phyloP scores from a whole-genome alignment of 2,797 vertebrate genomes.

The Hirundo rustica region DNA sequence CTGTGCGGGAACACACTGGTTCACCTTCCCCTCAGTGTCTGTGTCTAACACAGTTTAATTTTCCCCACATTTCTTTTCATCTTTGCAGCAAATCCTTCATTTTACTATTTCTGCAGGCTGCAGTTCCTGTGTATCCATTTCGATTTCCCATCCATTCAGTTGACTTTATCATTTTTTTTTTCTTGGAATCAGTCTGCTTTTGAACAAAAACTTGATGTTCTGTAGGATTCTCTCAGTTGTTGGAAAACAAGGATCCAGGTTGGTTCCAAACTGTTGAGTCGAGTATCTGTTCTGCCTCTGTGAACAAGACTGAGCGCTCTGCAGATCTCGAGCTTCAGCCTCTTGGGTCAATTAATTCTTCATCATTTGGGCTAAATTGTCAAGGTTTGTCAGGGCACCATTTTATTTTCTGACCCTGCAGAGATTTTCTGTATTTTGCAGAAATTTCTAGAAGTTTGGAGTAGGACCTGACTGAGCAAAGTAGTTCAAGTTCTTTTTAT shows the following conservation, averaged over 20 bases:
- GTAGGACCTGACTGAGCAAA: not conserved
- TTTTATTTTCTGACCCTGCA: not conserved
- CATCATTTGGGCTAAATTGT: not conserved
- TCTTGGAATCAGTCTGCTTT: rapidly evolving
- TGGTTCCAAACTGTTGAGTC: rapidly evolving
- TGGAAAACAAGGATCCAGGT: not conserved
- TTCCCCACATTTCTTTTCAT: not conserved
- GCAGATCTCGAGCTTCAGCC: rapidly evolving
- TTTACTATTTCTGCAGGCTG: not conserved
- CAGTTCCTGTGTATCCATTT: not conserved
- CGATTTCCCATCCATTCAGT: not conserved
- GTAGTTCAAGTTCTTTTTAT: not conserved
- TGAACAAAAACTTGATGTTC: not conserved
- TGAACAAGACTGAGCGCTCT: not conserved
- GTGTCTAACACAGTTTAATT: not conserved
- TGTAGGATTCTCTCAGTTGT: not conserved
- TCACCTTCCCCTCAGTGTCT: not conserved
- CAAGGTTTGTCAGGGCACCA: rapidly evolving
- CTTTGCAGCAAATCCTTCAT: not conserved
- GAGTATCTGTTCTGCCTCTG: rapidly evolving
- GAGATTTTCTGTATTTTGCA: not conserved
- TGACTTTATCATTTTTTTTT: not conserved
- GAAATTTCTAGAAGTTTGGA: not conserved
- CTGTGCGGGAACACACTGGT: not conserved
- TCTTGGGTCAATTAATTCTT: not conserved